These are phyloP conservation scores for Leptopilina boulardi DNA, from an alignment of 1,140 invertebrate species.

Conservation along the genomic window DNA sequence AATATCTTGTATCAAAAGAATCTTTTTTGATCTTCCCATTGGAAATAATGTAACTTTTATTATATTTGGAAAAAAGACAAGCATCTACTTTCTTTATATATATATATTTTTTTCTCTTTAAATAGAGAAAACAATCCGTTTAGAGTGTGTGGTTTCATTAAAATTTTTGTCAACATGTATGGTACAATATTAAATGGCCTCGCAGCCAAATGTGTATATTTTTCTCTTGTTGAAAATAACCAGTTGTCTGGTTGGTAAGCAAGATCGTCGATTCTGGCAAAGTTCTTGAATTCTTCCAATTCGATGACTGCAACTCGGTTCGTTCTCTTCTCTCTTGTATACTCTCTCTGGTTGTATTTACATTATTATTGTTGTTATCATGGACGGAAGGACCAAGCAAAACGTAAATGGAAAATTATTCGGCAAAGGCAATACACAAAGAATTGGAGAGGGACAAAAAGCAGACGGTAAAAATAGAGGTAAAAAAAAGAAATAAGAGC, in stretches of 20 bases:
- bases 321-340: not conserved
- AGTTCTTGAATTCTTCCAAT: constrained; percentile 25
- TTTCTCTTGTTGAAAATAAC: not conserved
- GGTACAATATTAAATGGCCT: too few species aligned
- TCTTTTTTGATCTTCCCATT: too few species aligned
- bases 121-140: too few species aligned
- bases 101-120: too few species aligned
- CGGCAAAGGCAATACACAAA: constrained; percentile 7
- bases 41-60: too few species aligned
- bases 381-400: constrained; percentile 26
- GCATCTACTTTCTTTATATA: too few species aligned
- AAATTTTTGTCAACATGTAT: too few species aligned
- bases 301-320: not conserved
- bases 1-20: too few species aligned
- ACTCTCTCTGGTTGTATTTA: not conserved
- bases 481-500: too few species aligned
- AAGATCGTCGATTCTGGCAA: constrained; percentile 24
- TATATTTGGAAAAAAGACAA: too few species aligned
- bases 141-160: too few species aligned
- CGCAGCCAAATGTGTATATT: too few species aligned
- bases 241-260: not conserved
- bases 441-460: not conserved
- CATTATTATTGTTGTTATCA: constrained; percentile 34
- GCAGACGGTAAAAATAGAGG: not conserved
- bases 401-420: constrained; percentile 30